Evolutionary conservation across 2,797 vertebrate species (phyloP).

Genomic region (Microchirus variegatus): DNA sequence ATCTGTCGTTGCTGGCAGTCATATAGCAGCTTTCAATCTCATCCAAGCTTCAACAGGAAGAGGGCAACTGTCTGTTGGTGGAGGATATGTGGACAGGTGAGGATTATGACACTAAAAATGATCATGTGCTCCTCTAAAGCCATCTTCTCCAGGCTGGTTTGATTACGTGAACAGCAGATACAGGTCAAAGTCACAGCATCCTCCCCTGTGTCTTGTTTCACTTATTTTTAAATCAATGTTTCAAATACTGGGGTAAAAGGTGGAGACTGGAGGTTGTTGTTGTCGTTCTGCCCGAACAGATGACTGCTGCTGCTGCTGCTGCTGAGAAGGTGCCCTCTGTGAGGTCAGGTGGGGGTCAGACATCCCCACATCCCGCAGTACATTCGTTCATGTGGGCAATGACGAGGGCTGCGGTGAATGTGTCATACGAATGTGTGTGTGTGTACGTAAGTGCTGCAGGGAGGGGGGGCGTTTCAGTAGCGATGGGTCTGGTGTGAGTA

Average conservation of each 20-base stretch:
- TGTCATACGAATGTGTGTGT: conserved; percentile 7
- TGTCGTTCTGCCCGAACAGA: conserved; percentile 40
- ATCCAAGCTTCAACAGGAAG: conserved; percentile 69
- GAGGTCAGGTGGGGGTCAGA: conserved; percentile 36
- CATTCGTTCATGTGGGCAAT: conserved; percentile 77
- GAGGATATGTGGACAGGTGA: conserved; percentile 41
- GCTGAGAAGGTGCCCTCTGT: conserved; percentile 60
- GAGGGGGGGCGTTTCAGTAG: conserved; percentile 87
- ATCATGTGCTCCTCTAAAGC: conserved; percentile 42
- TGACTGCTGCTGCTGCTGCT: conserved; percentile 65
- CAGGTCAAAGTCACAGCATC: conserved; percentile 47
- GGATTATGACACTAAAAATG: conserved; percentile 51
- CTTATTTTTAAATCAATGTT: conserved; percentile 46
- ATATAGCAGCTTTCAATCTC: conserved; percentile 85
- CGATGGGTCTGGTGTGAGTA: conserved; percentile 99
- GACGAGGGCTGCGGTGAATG: conserved; percentile 48
- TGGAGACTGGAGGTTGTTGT: conserved; percentile 34
- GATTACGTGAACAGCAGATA: conserved; percentile 80
- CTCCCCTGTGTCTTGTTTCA: conserved; percentile 31
- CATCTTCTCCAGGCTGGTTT: conserved; percentile 50
- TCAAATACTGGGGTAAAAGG: conserved; percentile 53
- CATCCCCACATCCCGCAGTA: conserved; percentile 72
- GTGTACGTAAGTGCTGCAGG: conserved; percentile 35
- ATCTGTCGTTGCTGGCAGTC: conserved; percentile 81
- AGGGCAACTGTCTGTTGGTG: conserved; percentile 44